Conservation (phyloP, 1,140 invertebrate species). For the Colletes gigas region DNA sequence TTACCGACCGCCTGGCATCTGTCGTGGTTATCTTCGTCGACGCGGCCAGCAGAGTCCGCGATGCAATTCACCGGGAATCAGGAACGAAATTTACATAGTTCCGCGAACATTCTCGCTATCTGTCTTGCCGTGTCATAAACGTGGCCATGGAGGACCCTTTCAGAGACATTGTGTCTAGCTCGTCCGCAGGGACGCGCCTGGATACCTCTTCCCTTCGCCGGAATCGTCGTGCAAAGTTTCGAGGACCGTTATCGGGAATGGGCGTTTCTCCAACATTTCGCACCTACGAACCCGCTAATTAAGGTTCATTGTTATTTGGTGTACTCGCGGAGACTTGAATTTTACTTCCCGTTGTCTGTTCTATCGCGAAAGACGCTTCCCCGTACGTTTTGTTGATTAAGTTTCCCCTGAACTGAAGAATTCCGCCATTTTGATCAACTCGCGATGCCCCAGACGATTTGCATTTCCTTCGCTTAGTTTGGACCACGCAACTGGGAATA, state of each 20-base stretch:
- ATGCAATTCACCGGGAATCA: slow-evolving; percentile 31
- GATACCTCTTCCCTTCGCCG: not conserved
- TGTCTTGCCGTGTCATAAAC: slow-evolving; percentile 47
- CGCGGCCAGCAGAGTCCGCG: too few species aligned
- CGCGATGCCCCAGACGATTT: not conserved
- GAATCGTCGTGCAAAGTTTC: slow-evolving; percentile 39
- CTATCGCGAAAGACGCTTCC: not conserved
- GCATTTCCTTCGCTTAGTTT: not conserved
- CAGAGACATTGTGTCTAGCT: slow-evolving; percentile 28
- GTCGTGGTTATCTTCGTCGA: slow-evolving; percentile 15
- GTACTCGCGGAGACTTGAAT: slow-evolving; percentile 5
- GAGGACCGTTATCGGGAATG: slow-evolving; percentile 51
- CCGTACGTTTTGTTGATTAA: not conserved
- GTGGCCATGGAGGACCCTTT: slow-evolving; percentile 47
- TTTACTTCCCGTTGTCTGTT: not conserved
- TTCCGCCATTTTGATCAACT: not conserved
- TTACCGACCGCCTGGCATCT: slow-evolving; percentile 10
- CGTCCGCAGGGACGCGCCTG: not conserved
- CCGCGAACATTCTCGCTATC: slow-evolving; percentile 32
- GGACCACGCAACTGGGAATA: too few species aligned
- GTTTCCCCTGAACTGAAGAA: not conserved
- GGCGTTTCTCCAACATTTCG: slow-evolving; percentile 39
- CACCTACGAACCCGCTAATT: slow-evolving; percentile 45
- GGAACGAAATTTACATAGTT: slow-evolving; percentile 59
- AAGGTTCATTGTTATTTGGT: slow-evolving; percentile 56